Conservation (phyloP, 2,113 vertebrate genomes). For the Fukomys damarensis region DNA sequence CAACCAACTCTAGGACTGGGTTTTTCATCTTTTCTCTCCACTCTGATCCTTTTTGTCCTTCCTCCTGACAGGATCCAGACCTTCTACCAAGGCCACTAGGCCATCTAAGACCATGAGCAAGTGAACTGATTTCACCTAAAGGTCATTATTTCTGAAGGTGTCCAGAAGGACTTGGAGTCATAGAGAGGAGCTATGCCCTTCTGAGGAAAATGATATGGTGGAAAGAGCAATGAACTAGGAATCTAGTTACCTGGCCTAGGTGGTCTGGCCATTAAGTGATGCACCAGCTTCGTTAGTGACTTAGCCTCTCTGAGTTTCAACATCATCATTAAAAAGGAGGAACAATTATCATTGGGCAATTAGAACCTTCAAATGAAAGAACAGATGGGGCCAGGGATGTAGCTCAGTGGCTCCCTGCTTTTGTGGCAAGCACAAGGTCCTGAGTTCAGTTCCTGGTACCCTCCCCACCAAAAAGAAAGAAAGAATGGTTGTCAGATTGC, state of each 20-base stretch:
- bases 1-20: neutral
- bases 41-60: neutral
- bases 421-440: no score
- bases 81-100: neutral
- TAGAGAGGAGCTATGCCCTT: neutral
- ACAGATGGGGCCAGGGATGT: no score
- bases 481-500: neutral
- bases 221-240: neutral
- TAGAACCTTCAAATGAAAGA: neutral
- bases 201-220: neutral
- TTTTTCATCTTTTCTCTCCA: neutral
- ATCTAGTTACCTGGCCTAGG: neutral
- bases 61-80: neutral
- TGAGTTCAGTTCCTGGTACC: no score
- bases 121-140: neutral
- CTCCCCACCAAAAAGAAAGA: neutral
- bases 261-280: neutral
- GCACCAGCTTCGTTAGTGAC: neutral
- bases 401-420: no score
- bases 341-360: neutral
- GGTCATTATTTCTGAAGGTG: neutral
- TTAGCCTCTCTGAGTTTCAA: neutral
- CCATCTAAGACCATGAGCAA: neutral
- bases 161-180: neutral
- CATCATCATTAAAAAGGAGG: neutral